phyloP scores from a whole-genome alignment of 2,113 vertebrate species.

The Crotalus viridis region DNA sequence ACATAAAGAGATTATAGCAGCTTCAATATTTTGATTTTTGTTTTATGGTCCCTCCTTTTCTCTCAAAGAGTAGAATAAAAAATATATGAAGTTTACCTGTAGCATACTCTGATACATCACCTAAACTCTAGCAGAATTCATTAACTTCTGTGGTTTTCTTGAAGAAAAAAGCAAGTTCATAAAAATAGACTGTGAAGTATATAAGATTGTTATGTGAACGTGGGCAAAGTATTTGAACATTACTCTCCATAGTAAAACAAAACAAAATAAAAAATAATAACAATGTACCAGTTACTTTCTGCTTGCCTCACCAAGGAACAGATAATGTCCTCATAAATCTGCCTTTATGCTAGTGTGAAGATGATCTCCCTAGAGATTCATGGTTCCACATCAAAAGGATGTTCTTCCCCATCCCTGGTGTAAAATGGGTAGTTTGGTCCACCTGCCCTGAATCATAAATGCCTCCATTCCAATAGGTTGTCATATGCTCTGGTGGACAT shows the following conservation, averaged over 20 bases:
- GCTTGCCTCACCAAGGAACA: not conserved
- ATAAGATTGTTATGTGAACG: constrained; percentile 52
- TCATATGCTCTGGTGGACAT: not conserved
- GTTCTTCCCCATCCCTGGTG: not conserved
- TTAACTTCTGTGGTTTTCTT: constrained; percentile 59
- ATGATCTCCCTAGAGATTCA: not conserved
- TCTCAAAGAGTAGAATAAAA: constrained; percentile 63
- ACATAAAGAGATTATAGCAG: constrained; percentile 61
- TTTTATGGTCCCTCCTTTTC: constrained; percentile 53
- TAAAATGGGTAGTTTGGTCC: not conserved
- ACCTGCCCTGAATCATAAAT: not conserved
- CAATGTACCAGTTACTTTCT: constrained; percentile 41
- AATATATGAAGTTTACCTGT: constrained; percentile 68
- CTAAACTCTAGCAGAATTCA: constrained; percentile 66
- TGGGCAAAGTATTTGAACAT: constrained; percentile 54
- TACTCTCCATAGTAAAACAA: constrained; percentile 55
- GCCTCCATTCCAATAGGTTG: not conserved
- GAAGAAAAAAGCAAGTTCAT: constrained; percentile 56
- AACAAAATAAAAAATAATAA: not conserved
- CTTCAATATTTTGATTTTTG: constrained; percentile 65
- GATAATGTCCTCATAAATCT: not conserved
- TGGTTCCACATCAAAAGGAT: not conserved
- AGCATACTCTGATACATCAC: constrained; percentile 71
- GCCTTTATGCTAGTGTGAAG: not conserved
- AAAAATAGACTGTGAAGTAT: constrained; percentile 59